A percentile compares a stretch with the other conserved stretches of the same genome.
Conservation (phyloP, 2,113 vertebrate genomes). For the Pygoscelis antarcticus region DNA sequence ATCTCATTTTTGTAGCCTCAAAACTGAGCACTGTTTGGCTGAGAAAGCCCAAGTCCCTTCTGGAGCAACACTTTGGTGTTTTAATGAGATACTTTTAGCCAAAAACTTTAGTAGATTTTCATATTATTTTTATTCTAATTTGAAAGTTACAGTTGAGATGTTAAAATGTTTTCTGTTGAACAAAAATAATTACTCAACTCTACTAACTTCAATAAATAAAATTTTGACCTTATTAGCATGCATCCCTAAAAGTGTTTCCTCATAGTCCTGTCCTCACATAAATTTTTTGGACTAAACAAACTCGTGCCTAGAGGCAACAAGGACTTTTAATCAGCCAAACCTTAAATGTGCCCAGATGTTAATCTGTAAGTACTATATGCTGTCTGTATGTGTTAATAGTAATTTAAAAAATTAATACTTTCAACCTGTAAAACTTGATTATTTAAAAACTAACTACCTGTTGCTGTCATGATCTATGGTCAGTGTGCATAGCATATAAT, state of each 20-base stretch:
- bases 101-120: not conserved
- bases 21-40: not conserved
- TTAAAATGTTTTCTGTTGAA: not conserved
- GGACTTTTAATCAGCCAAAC: not conserved
- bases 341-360: not conserved
- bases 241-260: not conserved
- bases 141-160: not conserved
- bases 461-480: not conserved
- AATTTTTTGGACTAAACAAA: not conserved
- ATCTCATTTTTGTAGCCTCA: not conserved
- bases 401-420: not conserved
- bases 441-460: not conserved
- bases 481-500: rapidly evolving
- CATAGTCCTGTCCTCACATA: not conserved
- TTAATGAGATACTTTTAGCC: not conserved
- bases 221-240: not conserved
- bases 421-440: not conserved
- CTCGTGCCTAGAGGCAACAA: not conserved
- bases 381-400: not conserved
- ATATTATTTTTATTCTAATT: not conserved
- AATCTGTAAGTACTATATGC: not conserved
- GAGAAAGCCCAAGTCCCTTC: not conserved
- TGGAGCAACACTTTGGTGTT: not conserved
- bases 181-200: not conserved
- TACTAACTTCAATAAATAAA: not conserved